phyloP scores from a whole-genome alignment of 2,888 invertebrate species.

The Ditula angustiorana region DNA sequence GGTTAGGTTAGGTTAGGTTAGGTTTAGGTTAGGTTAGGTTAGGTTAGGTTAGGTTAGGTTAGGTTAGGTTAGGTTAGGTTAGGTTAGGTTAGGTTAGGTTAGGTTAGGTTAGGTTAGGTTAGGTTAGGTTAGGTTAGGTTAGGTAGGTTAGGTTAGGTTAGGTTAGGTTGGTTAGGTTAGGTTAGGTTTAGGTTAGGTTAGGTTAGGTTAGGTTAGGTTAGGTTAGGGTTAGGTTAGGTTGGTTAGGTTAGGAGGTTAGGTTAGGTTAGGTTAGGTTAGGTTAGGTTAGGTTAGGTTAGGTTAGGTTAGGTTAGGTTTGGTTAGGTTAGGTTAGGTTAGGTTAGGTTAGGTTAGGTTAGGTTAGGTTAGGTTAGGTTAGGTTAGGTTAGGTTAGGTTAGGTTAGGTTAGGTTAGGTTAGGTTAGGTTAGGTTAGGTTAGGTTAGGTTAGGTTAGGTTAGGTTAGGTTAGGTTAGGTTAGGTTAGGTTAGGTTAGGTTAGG shows the following conservation, averaged over 20 bases:
- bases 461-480: constrained; percentile 31
- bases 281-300: constrained; percentile 38
- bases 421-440: constrained; percentile 38
- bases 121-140: constrained; percentile 39
- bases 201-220: constrained; percentile 27
- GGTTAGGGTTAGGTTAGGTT: constrained; percentile 39
- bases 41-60: constrained; percentile 38
- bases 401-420: constrained; percentile 38
- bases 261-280: constrained; percentile 35
- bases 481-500: constrained; percentile 40
- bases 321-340: constrained; percentile 38
- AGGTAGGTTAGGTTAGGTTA: constrained; percentile 37
- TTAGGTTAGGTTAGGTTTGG: constrained; percentile 38
- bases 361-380: constrained; percentile 38
- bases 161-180: constrained; percentile 27
- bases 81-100: constrained; percentile 38
- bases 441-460: constrained; percentile 39
- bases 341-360: constrained; percentile 37
- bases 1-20: constrained; percentile 39
- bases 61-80: constrained; percentile 39
- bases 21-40: constrained; percentile 38
- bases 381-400: constrained; percentile 39
- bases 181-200: constrained; percentile 39
- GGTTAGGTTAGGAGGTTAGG: constrained; percentile 40
- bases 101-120: constrained; percentile 39